Base-by-base conservation (phyloP, 2,113 vertebrate genomes). In the Carassius gibelio region DNA sequence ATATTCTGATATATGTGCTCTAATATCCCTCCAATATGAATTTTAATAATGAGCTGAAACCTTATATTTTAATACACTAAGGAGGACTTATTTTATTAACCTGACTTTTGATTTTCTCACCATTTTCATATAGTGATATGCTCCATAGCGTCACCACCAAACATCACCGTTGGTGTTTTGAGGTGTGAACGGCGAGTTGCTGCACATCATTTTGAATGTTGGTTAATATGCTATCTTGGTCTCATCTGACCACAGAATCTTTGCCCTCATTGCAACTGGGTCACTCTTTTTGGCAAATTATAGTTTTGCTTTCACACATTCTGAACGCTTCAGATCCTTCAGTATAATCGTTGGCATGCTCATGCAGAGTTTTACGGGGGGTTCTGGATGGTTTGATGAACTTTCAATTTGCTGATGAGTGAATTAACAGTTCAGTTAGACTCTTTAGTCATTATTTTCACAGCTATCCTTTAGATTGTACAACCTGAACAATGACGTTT, bases 1-100 rank as follows among this genome's bases (percentile, higher is more conserved):
- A 81, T 82, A 90, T 88, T 92, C 89, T 88, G 90, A 91, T 94
- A 81, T 79, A 93, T 88, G 87, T 81, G 90, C 90, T 90, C 15
- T 15, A 17, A 88, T 88, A 86, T 90, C 86, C 85, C 82, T 72
- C 68, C 84, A 68, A 57, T 87, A 76, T 79, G 57, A 81, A 91
- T 93, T 92, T 92, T 92, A 92, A 92, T 94, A 93, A 93, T 88
- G 85, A 68, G 88, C 88, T 87, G 55, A 75, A 76, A 88, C 88
- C 84, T 85, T 82, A 77, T 83, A 84, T 89, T 88, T 42, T 74
- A 80, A 81, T 81, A 83, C 87, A 87, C 88, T 88, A 78, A 84
- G 83, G 57, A 87, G 88, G 84, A 82, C 82, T 82, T 83, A 85
- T 90, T 90, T 91, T 90, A 91, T 88, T 90, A 91, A 85, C 89